Evolutionary conservation across 2,113 vertebrate species (phyloP), one percentile per base, ranked within the genome.

Genomic region (Excalfactoria chinensis): DNA sequence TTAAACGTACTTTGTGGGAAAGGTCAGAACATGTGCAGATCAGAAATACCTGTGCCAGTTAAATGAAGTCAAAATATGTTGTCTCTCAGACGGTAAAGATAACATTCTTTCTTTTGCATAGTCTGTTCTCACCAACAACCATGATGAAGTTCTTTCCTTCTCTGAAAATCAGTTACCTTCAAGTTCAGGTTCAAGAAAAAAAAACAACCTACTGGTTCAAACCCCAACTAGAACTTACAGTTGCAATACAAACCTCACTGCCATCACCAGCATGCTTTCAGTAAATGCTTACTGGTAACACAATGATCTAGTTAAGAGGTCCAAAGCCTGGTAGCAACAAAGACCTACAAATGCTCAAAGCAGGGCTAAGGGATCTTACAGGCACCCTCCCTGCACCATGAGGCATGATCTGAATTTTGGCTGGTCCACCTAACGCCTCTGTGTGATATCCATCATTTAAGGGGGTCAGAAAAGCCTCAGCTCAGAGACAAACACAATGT

Each of bases 151-250:
- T 76, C 32, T 78, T 66, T 73, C 74, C 26, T 75, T 72, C 55
- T 79, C 22, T 32, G 66, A 55, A 11, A 41, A 69, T 49, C 28
- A 85, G 30, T 74, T 46, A 84, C 37, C 48, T 40, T 55, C 16
- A 74, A 67, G 25, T n/a, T 2, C 2, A 64, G 51, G 26, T 58
- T 30, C 44, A n/a, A 91, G 58, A 71, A 70, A 4, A 51, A 53
- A 58, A 69, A 9, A 6, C 9, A 9, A 7, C 10, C 9, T 13
- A 5, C 0, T 0, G 21, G 30, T 53, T 87, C 76, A 80, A 60
- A 77, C 6, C 20, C 35, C 44, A 69, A 0, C 32, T 56, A 84
- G 83, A 79, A 79, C 3, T 68, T 1, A 10, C 43, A 72, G 44
- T 83, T 80, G 35, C 17, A 62, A 23, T 32, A 46, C 28, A 92